A percentile compares a stretch with the other conserved stretches of the same genome.
Evolutionary conservation across 2,797 vertebrate species (phyloP).

Genomic region (Cetoscarus ocellatus): DNA sequence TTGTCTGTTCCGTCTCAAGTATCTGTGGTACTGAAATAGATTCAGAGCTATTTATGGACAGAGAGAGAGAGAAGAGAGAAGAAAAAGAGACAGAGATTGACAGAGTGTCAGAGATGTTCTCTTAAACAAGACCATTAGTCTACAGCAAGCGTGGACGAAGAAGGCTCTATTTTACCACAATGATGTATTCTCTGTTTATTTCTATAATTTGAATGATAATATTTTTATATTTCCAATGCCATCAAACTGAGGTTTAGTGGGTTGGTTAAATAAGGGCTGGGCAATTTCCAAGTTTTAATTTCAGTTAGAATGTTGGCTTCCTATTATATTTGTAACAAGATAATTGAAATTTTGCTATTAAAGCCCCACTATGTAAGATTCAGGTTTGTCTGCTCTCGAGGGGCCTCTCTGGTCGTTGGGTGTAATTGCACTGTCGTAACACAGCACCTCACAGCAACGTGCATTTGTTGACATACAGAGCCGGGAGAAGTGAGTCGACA

Average conservation of each 20-base stretch:
- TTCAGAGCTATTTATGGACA: conserved; percentile 53
- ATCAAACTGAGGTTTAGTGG: not conserved
- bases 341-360: no score
- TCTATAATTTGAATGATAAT: conserved; percentile 6
- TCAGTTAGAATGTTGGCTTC: no score
- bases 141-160: conserved; percentile 2
- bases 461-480: no score
- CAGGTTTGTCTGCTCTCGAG: no score
- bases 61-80: conserved; percentile 9
- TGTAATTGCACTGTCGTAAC: no score
- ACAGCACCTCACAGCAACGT: no score
- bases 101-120: conserved; percentile 6
- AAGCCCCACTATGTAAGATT: no score
- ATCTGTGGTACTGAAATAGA: conserved; percentile 59
- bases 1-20: conserved; percentile 57
- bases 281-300: no score
- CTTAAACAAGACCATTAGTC: conserved; percentile 13
- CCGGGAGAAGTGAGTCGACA: no score
- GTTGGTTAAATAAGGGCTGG: not conserved
- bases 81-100: conserved; percentile 13
- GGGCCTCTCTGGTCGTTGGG: no score
- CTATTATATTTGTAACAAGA: no score
- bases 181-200: conserved; percentile 1
- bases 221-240: not conserved
- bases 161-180: not conserved